These are phyloP conservation scores for Pipra filicauda DNA, from an alignment of 2,113 vertebrate genomes.

Conservation along the genomic window DNA sequence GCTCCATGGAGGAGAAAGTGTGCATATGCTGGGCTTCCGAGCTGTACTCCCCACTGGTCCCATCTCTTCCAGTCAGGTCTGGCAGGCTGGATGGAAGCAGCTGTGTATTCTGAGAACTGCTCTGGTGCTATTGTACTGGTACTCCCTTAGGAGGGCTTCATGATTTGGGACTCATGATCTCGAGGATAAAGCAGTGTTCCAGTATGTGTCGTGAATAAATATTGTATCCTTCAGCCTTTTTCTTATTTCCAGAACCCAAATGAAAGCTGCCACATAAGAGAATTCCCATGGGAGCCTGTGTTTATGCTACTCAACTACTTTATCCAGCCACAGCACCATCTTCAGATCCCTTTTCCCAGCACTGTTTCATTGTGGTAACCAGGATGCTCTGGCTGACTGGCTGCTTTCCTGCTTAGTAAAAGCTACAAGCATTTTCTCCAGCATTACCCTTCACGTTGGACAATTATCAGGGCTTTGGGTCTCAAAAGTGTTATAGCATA, in stretches of 20 bases:
- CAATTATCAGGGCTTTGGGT: neutral
- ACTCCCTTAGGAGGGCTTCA: neutral
- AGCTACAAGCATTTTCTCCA: neutral
- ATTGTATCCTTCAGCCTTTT: neutral
- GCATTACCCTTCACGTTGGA: neutral
- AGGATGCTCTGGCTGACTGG: neutral
- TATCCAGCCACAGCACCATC: neutral
- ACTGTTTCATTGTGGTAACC: neutral
- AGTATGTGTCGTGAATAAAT: neutral
- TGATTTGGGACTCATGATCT: rapidly evolving
- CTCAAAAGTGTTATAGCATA: neutral
- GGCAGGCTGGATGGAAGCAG: neutral
- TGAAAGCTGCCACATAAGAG: neutral
- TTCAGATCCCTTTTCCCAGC: neutral
- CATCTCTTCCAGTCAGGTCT: neutral
- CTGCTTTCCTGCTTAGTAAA: neutral
- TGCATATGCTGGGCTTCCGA: neutral
- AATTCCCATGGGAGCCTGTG: neutral
- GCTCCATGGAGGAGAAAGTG: neutral
- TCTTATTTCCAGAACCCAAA: neutral
- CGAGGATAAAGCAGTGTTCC: neutral
- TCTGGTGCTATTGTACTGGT: neutral
- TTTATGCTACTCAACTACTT: neutral
- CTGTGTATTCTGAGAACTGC: neutral
- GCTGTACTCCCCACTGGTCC: neutral